phyloP scores from a whole-genome alignment of 2,797 vertebrate species.

The Leptatherina wallacei region DNA sequence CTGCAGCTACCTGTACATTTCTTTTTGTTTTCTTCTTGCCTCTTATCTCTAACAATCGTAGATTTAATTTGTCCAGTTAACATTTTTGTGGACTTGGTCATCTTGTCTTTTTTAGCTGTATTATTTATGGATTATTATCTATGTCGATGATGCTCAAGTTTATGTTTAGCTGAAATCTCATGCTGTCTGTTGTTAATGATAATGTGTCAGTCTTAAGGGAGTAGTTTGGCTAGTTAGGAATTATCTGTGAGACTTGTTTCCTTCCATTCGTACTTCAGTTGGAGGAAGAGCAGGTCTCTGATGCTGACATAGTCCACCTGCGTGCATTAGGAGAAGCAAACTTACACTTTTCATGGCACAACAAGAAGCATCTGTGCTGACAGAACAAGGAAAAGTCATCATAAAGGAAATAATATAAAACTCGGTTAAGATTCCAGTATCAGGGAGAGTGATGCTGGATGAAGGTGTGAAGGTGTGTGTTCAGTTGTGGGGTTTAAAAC shows the following conservation, averaged over 20 bases:
- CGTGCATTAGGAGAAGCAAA: too few relatives aligned
- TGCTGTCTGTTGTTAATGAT: not conserved
- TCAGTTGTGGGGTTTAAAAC: too few relatives aligned
- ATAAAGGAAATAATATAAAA: not conserved
- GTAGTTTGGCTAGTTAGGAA: not conserved
- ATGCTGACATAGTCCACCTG: not conserved
- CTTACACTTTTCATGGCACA: too few relatives aligned
- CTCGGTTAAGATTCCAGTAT: too few relatives aligned
- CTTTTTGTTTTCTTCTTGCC: too few relatives aligned
- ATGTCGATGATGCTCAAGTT: not conserved
- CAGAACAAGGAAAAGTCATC: not conserved
- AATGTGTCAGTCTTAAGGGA: not conserved
- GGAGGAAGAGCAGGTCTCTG: not conserved
- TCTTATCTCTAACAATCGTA: too few relatives aligned
- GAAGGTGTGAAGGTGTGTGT: too few relatives aligned
- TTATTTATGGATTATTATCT: not conserved
- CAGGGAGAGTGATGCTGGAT: too few relatives aligned
- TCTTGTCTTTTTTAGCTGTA: not conserved
- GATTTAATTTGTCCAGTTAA: not conserved
- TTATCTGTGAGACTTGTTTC: too few relatives aligned
- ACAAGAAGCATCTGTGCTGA: not conserved
- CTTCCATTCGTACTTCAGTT: not conserved
- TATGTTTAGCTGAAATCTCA: not conserved
- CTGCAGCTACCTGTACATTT: too few relatives aligned
- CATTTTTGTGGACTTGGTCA: not conserved